phyloP scores from a whole-genome alignment of 2,888 invertebrate genomes.

The Caenorhabditis sp. region DNA sequence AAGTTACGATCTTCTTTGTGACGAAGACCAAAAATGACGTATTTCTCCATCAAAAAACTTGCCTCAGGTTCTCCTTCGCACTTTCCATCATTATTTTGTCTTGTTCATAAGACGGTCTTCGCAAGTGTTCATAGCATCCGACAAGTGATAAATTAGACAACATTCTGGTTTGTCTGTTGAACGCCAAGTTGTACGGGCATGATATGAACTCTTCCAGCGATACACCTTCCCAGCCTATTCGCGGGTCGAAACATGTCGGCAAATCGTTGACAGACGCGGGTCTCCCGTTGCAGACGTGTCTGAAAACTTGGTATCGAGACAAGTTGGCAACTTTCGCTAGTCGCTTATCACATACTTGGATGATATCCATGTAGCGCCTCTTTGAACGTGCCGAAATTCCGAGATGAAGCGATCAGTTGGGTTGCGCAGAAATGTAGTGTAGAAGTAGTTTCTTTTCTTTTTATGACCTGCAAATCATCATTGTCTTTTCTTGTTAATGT shows the following conservation, averaged over 20 bases:
- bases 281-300: slow-evolving; percentile 84
- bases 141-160: slow-evolving; percentile 95
- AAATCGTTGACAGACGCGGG: slow-evolving; percentile 90
- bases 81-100: slow-evolving; percentile 90
- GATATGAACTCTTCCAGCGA: slow-evolving; percentile 92
- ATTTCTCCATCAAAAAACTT: neutral
- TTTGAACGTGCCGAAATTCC: slow-evolving; percentile 96
- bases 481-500: slow-evolving; percentile 31
- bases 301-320: slow-evolving; percentile 37
- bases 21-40: neutral
- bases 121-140: slow-evolving; percentile 89
- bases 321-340: slow-evolving; percentile 25
- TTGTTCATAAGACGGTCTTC: slow-evolving; percentile 61
- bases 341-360: slow-evolving; percentile 65
- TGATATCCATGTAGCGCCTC: slow-evolving; percentile 85
- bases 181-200: slow-evolving; percentile 95
- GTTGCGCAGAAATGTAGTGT: slow-evolving; percentile 95
- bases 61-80: slow-evolving; percentile 88
- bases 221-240: slow-evolving; percentile 87
- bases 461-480: slow-evolving; percentile 83
- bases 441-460: slow-evolving; percentile 89
- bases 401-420: slow-evolving; percentile 95
- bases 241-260: slow-evolving; percentile 86
- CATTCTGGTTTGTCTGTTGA: slow-evolving; percentile 98
- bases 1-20: slow-evolving; percentile 6